phyloP scores from a whole-genome alignment of 2,888 invertebrate species.

The Xanthostigma xanthostigma region DNA sequence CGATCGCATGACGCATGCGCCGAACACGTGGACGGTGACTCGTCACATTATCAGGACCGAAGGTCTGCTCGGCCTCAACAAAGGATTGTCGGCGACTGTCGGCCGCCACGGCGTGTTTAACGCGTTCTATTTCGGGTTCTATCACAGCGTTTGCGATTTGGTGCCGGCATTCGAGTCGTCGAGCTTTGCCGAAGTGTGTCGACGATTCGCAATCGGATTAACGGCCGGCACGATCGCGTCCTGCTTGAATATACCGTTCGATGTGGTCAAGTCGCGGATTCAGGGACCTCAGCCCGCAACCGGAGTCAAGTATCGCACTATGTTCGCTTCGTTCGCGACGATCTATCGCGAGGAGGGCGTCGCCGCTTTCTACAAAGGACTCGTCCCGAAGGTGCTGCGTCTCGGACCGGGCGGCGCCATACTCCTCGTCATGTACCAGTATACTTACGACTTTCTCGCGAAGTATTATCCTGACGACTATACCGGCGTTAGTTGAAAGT shows the following conservation, averaged over 20 bases:
- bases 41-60: constrained; percentile 33
- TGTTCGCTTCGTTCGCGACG: constrained; percentile 34
- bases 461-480: not conserved
- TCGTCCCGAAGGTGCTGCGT: constrained; percentile 44
- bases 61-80: constrained; percentile 39
- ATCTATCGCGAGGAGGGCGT: constrained; percentile 46
- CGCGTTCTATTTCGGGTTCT: constrained; percentile 48
- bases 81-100: constrained; percentile 43
- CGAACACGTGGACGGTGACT: constrained; percentile 37
- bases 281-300: constrained; percentile 41
- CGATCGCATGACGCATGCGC: constrained; percentile 25
- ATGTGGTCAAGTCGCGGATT: constrained; percentile 50
- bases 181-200: too few species aligned
- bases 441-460: constrained; percentile 30
- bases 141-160: constrained; percentile 36
- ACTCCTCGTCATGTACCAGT: constrained; percentile 47
- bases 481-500: too few species aligned
- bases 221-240: constrained; percentile 42
- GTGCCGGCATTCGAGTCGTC: not conserved
- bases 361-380: constrained; percentile 44
- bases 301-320: constrained; percentile 36
- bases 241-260: constrained; percentile 46
- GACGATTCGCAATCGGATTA: constrained; percentile 31
- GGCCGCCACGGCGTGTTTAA: constrained; percentile 47
- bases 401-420: constrained; percentile 51